Base-by-base conservation (phyloP, 2,888 invertebrate genomes). In the Ichneumoninae sp. region DNA sequence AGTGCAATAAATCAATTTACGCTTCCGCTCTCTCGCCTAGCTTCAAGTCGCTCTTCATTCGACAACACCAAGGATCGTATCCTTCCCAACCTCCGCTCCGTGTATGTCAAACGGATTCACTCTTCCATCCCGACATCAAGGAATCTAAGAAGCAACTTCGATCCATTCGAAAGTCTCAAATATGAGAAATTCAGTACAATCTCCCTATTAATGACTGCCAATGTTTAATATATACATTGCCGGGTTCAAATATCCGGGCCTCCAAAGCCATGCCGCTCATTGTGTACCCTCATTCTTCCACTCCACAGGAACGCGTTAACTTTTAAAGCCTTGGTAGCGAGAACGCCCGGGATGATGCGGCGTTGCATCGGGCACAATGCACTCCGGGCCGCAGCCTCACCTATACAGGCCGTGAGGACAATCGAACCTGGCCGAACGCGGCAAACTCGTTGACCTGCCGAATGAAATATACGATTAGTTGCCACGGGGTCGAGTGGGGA, bases 381-480 rank as follows among this genome's bases (percentile, higher is more conserved):
- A 52, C 19, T 36, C 44, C 54, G 10, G 44, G 81, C 71, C 70
- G 65, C 73, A 76, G 78, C 44, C 22, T 63, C 30, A 8, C n/a
- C 52, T 52, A 13, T 40, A 30, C 16, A 63, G 73, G 77, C 44
- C 19, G 30, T 30, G 77, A 84, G 86, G 78, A 88, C 87, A 90
- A 89, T 91, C 85, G 87, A 75, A 70, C 26, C 77, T 83, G 65
- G 68, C 76, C 76, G 57, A 83, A 74, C 30, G 60, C 54, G 78
- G 69, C 63, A 70, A 78, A 79, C 81, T 85, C 74, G 81, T 82
- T 79, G 84, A 84, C 81, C 86, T 83, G 86, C 81, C 87, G 86
- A 88, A 90, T 91, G 89, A 91, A 91, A 91, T 91, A 90, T 90
- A 89, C 91, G 91, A 92, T 91, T 91, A 90, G 83, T 80, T 87